A percentile compares a stretch with the other conserved stretches of the same genome.
Evolutionary conservation across 2,113 vertebrate species (phyloP).

Genomic region (Pteruthius melanotis): DNA sequence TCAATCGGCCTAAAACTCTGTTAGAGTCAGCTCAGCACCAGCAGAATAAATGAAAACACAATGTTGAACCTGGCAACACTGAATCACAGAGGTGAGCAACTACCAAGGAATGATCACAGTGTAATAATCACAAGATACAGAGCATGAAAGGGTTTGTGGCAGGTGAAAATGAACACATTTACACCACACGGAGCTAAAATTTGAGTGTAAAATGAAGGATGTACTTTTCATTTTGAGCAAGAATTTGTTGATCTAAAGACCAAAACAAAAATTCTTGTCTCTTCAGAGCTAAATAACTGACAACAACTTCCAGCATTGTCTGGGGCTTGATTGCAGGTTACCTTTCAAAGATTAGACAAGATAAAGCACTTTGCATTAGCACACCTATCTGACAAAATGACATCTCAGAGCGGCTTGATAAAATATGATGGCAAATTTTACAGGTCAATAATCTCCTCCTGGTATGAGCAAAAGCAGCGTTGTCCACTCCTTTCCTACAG

Average conservation of each 20-base stretch:
- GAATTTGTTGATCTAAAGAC: not conserved
- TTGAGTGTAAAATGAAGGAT: constrained; percentile 14
- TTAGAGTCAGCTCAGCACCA: not conserved
- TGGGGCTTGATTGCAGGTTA: not conserved
- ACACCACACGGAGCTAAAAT: not conserved
- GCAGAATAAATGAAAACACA: not conserved
- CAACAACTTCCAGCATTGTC: not conserved
- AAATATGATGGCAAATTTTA: not conserved
- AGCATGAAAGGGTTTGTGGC: not conserved
- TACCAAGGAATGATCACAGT: not conserved
- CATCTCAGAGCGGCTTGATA: not conserved
- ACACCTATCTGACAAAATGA: not conserved
- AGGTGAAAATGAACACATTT: constrained; percentile 3
- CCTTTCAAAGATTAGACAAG: not conserved
- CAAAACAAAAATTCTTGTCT: not conserved
- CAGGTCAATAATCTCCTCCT: constrained; percentile 21
- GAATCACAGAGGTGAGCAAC: not conserved
- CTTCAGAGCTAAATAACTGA: not conserved
- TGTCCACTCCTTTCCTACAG: not conserved
- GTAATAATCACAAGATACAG: not conserved
- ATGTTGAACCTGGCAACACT: not conserved
- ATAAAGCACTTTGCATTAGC: not conserved
- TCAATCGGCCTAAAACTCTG: not conserved
- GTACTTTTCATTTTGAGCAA: not conserved
- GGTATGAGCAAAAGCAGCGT: not conserved